Base-by-base conservation (phyloP, 2,888 invertebrate species). In the Ochropacha duplaris region DNA sequence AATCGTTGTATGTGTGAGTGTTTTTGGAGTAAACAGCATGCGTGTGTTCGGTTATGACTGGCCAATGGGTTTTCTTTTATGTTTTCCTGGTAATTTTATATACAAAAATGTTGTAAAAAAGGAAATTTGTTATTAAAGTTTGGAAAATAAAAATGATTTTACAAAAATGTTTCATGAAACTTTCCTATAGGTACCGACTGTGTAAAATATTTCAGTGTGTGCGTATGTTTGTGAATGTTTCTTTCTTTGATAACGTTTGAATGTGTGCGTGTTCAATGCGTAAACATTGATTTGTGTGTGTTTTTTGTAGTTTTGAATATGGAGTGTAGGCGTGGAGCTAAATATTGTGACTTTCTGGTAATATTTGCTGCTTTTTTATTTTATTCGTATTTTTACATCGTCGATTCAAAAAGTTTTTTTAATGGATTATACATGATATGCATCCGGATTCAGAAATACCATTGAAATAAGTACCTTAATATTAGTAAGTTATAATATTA, bases 1-100 rank as follows among this genome's bases (percentile, higher is more conserved):
- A 52, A 19, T 31, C 9, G 56, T 56, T 54, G 39, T 2, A 19
- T 57, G 79, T 81, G 81, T 77, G 80, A 34, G 81, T 76, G 62
- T 74, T 81, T 44, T 81, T 83, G 81, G 79, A 79, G 78, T 84
- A 83, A 81, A 82, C 75, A 76, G 11, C 59, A 26, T 60, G 28
- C 5, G 24, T 69, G 85, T 84, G 81, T 83, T 83, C 1, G 83
- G 81, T 12, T 31, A 31, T 28, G 28, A 66, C 36, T 70, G 54
- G 69, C 68, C 62, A 60, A 65, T 64, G 56, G 65, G 59, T 60
- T 58, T 65, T 55, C 62, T 56, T 56, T 49, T 56, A 61, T 55
- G 59, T 58, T 44, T 44, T 44, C 12, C 12, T 19, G 3, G 6
- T 19, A 19, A 0, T 16, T 31, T 31, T 31, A 6, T 31, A n/a